phyloP scores from a whole-genome alignment of 2,797 vertebrate genomes.

The Hafferia zeledoni region DNA sequence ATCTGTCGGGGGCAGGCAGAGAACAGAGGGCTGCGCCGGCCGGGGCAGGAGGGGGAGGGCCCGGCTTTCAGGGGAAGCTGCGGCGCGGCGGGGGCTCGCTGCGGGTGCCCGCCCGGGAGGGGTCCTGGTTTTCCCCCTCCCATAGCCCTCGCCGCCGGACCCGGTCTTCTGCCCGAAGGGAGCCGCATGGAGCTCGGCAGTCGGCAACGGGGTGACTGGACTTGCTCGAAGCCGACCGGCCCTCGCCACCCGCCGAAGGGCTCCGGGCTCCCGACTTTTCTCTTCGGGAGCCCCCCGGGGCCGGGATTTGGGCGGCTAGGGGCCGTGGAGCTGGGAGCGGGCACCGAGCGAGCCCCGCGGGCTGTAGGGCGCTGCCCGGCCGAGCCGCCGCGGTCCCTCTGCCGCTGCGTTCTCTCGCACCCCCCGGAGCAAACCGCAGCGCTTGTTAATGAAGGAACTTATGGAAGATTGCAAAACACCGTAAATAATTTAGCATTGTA shows the following conservation, averaged over 20 bases:
- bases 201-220: background rate
- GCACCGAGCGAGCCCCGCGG: background rate
- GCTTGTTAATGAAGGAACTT: constrained; percentile 77
- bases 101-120: background rate
- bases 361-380: background rate
- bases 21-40: constrained; percentile 72
- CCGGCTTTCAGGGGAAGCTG: background rate
- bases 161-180: background rate
- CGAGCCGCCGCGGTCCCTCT: background rate
- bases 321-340: background rate
- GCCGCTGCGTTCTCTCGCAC: background rate
- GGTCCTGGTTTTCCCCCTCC: background rate
- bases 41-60: constrained; percentile 5
- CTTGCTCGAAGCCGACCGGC: background rate
- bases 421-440: constrained; percentile 51
- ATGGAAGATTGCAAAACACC: constrained; percentile 75
- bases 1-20: constrained; percentile 83
- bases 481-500: constrained; percentile 81
- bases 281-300: accelerated
- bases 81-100: background rate
- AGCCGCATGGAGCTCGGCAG: background rate
- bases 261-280: background rate
- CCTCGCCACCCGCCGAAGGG: background rate
- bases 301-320: background rate
- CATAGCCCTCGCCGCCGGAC: background rate